These are phyloP conservation scores for Paradisaea rubra DNA, from an alignment of 2,113 vertebrate species.

Conservation along the genomic window DNA sequence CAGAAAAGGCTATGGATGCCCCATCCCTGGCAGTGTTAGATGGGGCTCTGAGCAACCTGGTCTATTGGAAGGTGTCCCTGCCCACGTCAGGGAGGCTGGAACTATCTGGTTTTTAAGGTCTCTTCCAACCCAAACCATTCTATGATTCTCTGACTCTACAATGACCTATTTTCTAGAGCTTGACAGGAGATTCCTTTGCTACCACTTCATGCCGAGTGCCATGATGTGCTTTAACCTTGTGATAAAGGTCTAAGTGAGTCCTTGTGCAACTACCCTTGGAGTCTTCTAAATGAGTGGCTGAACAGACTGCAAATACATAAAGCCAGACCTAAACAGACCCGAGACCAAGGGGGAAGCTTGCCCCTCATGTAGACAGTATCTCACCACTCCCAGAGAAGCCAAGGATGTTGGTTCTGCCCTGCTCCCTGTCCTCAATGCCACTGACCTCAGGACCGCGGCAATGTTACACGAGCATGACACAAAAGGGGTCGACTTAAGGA, in stretches of 20 bases:
- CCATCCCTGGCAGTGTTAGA: not conserved
- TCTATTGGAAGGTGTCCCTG: not conserved
- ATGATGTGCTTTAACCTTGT: not conserved
- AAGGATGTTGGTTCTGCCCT: not conserved
- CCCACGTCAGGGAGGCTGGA: not conserved
- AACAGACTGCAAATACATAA: not conserved
- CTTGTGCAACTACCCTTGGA: not conserved
- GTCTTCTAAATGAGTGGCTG: not conserved
- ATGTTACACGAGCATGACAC: not conserved
- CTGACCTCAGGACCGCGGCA: accelerated
- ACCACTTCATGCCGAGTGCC: not conserved
- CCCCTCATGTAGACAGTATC: not conserved
- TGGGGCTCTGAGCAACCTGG: not conserved
- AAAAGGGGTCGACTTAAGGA: not conserved
- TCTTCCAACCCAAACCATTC: not conserved
- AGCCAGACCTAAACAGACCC: not conserved
- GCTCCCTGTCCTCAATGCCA: not conserved
- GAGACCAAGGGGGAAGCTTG: not conserved
- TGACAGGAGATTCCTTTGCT: not conserved
- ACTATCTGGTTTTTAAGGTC: not conserved
- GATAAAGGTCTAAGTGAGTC: not conserved
- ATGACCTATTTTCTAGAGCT: not conserved
- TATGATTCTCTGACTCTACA: not conserved
- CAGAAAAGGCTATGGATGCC: not conserved
- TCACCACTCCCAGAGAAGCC: not conserved